These are phyloP conservation scores for Sclerodermus sp. DNA, from an alignment of 2,888 invertebrate species.

Conservation along the genomic window DNA sequence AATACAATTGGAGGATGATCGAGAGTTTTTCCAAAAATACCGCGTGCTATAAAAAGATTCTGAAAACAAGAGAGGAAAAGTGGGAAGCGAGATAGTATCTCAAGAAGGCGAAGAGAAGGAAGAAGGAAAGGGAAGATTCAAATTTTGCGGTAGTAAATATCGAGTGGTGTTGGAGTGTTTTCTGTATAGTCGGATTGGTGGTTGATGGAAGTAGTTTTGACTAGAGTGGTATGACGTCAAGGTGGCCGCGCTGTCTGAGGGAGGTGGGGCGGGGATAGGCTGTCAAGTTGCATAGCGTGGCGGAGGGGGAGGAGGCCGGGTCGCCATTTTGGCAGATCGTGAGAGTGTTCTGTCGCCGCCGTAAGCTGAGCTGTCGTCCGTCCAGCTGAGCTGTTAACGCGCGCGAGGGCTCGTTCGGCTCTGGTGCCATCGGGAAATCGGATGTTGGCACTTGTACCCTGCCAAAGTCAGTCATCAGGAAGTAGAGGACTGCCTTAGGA, in stretches of 20 bases:
- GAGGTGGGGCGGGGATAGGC: slow-evolving; percentile 17
- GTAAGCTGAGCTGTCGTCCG: slow-evolving; percentile 41
- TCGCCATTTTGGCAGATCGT: slow-evolving; percentile 45
- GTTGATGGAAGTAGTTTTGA: slow-evolving; percentile 9
- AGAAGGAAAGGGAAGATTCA: no score
- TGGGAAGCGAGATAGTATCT: no score
- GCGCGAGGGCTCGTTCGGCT: slow-evolving; percentile 9
- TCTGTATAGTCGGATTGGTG: neutral
- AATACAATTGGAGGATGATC: no score
- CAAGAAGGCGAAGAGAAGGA: no score
- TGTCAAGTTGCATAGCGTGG: slow-evolving; percentile 17
- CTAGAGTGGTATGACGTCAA: slow-evolving; percentile 21
- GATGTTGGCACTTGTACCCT: slow-evolving; percentile 1
- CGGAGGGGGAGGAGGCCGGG: slow-evolving; percentile 19
- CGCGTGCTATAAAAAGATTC: no score
- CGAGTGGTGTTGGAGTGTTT: no score
- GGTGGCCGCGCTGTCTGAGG: slow-evolving; percentile 9
- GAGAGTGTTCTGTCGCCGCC: slow-evolving; percentile 41
- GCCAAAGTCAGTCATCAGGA: neutral
- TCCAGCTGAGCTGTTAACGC: slow-evolving; percentile 46
- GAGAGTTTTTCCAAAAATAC: no score
- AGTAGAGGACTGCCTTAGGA: neutral
- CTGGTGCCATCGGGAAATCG: slow-evolving; percentile 5
- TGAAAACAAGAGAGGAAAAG: no score
- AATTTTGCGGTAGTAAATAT: no score